These are phyloP conservation scores for Notolepis coatsorum DNA, from an alignment of 2,797 vertebrate genomes.

Conservation along the genomic window DNA sequence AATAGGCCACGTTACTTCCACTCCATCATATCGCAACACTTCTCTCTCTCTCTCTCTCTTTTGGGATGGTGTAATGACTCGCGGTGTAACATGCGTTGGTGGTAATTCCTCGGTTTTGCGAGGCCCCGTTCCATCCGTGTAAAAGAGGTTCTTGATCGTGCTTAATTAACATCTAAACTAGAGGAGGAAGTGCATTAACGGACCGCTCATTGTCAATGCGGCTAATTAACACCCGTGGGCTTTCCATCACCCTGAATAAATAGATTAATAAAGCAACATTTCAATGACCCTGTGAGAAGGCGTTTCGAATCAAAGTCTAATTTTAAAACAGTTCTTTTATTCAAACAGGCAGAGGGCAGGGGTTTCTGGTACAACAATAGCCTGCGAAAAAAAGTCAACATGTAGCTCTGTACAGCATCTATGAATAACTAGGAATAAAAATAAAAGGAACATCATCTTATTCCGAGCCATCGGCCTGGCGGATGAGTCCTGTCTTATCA, in stretches of 20 bases:
- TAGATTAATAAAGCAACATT: constrained; percentile 77
- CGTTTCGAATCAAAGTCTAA: constrained; percentile 80
- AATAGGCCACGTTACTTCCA: background rate
- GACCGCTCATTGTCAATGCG: constrained; percentile 83
- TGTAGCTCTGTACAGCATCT: background rate
- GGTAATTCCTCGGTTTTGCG: constrained; percentile 5
- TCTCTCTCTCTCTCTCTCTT: too few relatives aligned
- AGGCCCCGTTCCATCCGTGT: constrained; percentile 45
- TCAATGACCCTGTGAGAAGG: constrained; percentile 76
- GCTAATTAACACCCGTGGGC: constrained; percentile 90
- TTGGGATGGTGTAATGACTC: too few relatives aligned
- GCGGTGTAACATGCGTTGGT: too few relatives aligned
- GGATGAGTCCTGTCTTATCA: constrained; percentile 56
- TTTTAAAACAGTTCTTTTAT: constrained; percentile 50
- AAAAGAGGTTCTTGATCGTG: constrained; percentile 59
- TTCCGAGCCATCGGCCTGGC: constrained; percentile 52
- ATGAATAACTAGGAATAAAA: background rate
- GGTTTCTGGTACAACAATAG: constrained; percentile 24
- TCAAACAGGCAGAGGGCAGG: constrained; percentile 44
- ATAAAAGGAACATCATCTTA: constrained; percentile 19
- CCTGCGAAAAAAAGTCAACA: constrained; percentile 22
- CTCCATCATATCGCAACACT: too few relatives aligned
- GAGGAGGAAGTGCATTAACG: constrained; percentile 82
- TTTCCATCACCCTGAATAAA: constrained; percentile 83
- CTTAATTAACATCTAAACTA: constrained; percentile 77